Percentiles rank a stretch among this genome's conserved stretches.
Evolutionary conservation across 1,140 invertebrate species (phyloP).

Genomic region (Lasioglossum albipes): DNA sequence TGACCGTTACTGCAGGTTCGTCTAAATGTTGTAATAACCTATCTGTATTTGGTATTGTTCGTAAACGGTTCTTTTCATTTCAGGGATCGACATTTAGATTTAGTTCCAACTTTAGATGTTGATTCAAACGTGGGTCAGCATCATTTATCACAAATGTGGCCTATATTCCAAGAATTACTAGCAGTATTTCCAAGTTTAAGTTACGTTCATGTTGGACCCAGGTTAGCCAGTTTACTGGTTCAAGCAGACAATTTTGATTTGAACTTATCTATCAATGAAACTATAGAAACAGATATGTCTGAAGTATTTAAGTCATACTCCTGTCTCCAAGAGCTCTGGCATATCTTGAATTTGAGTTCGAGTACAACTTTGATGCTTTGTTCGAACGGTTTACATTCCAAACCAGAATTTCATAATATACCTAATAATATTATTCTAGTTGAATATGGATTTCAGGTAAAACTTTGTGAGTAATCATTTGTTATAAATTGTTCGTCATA

Average conservation of each 20-base stretch:
- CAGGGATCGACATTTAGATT: slow-evolving; percentile 77
- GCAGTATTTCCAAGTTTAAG: slow-evolving; percentile 78
- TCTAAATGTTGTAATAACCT: slow-evolving; percentile 52
- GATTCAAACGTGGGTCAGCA: slow-evolving; percentile 81
- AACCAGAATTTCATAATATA: slow-evolving; percentile 77
- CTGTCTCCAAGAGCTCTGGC: slow-evolving; percentile 80
- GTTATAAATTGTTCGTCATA: neutral
- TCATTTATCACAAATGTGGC: slow-evolving; percentile 82
- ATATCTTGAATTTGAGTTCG: slow-evolving; percentile 80
- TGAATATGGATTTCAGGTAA: slow-evolving; percentile 85
- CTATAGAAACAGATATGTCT: slow-evolving; percentile 79
- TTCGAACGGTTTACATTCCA: slow-evolving; percentile 80
- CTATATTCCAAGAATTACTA: slow-evolving; percentile 81
- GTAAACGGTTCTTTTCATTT: slow-evolving; percentile 40
- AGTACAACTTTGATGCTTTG: slow-evolving; percentile 83
- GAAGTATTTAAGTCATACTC: slow-evolving; percentile 77
- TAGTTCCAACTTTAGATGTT: slow-evolving; percentile 84
- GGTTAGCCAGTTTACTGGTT: slow-evolving; percentile 82
- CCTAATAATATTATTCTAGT: slow-evolving; percentile 83
- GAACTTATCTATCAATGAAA: slow-evolving; percentile 74
- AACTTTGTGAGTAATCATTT: neutral
- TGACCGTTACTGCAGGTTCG: slow-evolving; percentile 83
- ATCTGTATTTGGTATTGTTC: neutral
- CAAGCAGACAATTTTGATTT: slow-evolving; percentile 75
- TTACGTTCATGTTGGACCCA: slow-evolving; percentile 84